These are phyloP conservation scores for Tetramorium bicarinatum DNA, from an alignment of 2,888 invertebrate species.

Conservation along the genomic window DNA sequence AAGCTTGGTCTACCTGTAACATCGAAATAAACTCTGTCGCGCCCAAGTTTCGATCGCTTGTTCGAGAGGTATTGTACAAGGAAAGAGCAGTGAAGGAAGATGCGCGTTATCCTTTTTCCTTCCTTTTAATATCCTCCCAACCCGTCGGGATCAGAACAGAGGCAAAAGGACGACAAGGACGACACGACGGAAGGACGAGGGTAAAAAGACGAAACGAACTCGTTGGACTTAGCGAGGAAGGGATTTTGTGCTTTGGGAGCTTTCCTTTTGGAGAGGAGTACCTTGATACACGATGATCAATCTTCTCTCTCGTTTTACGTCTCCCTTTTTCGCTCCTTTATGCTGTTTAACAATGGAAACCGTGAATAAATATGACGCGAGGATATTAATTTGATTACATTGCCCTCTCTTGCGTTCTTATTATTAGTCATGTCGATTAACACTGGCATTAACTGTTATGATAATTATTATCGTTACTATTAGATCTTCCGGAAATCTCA, in stretches of 20 bases:
- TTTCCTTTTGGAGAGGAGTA: constrained; percentile 26
- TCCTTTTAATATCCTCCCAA: constrained; percentile 39
- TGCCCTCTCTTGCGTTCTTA: neutral
- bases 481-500: neutral
- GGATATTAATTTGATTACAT: constrained; percentile 23
- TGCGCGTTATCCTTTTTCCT: constrained; percentile 18
- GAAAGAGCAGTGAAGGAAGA: neutral
- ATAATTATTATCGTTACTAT: neutral
- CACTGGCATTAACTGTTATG: neutral
- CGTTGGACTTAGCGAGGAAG: constrained; percentile 44
- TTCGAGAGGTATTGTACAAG: neutral
- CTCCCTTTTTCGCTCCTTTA: neutral
- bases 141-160: constrained; percentile 38
- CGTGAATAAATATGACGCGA: constrained; percentile 29
- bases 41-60: constrained; percentile 14
- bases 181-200: neutral
- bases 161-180: constrained; percentile 35
- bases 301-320: constrained; percentile 33
- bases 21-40: constrained; percentile 26
- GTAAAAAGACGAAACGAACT: constrained; percentile 15
- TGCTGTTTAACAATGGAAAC: constrained; percentile 9
- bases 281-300: constrained; percentile 47
- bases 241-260: constrained; percentile 42
- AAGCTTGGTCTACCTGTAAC: constrained; percentile 30
- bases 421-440: neutral